A percentile compares a stretch with the other conserved stretches of the same genome.
Evolutionary conservation across 2,888 invertebrate species (phyloP).

Genomic region (Lasius platythorax): DNA sequence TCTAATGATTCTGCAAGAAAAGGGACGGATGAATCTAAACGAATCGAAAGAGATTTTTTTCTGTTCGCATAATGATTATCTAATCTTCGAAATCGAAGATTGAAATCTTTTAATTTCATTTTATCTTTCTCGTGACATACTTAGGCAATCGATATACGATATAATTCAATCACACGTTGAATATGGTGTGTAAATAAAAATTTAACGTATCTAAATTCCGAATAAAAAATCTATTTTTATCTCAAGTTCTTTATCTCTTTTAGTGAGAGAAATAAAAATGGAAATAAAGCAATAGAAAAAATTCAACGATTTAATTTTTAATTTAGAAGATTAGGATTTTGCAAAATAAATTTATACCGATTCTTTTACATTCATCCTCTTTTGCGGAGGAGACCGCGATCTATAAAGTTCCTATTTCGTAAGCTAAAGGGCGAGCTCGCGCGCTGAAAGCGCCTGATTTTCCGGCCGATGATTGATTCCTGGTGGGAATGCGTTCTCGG

Average conservation of each 20-base stretch:
- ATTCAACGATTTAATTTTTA: neutral
- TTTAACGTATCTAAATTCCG: neutral
- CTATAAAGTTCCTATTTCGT: constrained; percentile 73
- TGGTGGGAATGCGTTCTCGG: neutral
- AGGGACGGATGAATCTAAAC: constrained; percentile 21
- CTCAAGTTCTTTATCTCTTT: neutral
- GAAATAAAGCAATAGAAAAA: neutral
- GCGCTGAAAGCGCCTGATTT: constrained; percentile 13
- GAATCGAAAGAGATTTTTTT: neutral
- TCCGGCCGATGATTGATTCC: constrained; percentile 12
- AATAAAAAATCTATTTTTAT: neutral
- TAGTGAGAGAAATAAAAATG: neutral
- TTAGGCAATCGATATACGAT: neutral
- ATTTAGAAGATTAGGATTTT: neutral
- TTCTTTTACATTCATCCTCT: constrained; percentile 19
- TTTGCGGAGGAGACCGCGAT: constrained; percentile 57
- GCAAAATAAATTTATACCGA: constrained; percentile 2
- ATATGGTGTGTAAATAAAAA: neutral
- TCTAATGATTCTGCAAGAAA: constrained; percentile 38
- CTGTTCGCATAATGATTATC: neutral
- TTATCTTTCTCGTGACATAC: neutral
- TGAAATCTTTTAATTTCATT: neutral
- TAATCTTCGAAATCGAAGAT: neutral
- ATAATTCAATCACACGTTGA: neutral
- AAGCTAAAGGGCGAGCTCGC: constrained; percentile 57